phyloP scores from a whole-genome alignment of 2,113 vertebrate genomes.

The Lepisosteus osseus region DNA sequence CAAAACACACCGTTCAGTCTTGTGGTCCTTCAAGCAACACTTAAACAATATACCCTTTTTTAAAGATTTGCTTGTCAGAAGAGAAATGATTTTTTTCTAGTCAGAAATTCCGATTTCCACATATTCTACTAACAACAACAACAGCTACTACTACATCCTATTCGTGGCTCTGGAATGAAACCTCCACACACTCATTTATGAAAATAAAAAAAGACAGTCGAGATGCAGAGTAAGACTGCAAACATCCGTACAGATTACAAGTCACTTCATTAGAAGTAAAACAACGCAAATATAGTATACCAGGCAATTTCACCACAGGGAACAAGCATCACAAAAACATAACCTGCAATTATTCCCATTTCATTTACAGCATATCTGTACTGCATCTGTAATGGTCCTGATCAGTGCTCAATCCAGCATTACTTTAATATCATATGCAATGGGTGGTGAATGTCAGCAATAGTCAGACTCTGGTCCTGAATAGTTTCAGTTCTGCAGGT shows the following conservation, averaged over 20 bases:
- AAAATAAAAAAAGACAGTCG: background rate
- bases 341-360: background rate
- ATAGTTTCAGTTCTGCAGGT: too few relatives aligned
- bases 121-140: background rate
- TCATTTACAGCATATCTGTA: background rate
- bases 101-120: background rate
- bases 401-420: background rate
- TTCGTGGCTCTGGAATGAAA: background rate
- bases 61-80: too few relatives aligned
- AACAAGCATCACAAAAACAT: background rate
- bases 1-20: too few relatives aligned
- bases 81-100: too few relatives aligned
- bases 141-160: background rate
- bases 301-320: background rate
- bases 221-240: background rate
- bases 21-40: too few relatives aligned
- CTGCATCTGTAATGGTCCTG: too few relatives aligned
- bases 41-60: too few relatives aligned
- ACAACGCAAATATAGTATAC: background rate
- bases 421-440: background rate
- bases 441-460: background rate
- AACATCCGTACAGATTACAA: background rate
- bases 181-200: background rate
- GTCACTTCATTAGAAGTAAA: constrained; percentile 16
- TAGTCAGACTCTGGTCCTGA: too few relatives aligned